These are phyloP conservation scores for Anas flavirostris DNA, from an alignment of 2,797 vertebrate genomes.

Conservation along the genomic window DNA sequence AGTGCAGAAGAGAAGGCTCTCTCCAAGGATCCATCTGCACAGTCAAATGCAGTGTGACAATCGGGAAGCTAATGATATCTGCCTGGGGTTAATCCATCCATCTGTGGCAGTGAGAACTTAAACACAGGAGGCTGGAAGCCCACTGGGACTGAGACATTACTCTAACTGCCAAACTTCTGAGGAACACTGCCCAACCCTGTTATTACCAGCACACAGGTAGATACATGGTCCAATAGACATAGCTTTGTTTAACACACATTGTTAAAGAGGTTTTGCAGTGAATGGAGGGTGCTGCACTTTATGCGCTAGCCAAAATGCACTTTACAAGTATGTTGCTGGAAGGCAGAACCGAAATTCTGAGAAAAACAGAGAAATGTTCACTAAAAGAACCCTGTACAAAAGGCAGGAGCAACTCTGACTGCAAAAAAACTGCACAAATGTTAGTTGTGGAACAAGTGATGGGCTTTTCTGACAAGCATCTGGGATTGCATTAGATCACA, in stretches of 20 bases:
- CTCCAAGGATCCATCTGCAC: neutral
- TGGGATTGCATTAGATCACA: neutral
- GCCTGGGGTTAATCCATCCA: neutral
- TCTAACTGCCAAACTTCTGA: neutral
- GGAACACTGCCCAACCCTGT: neutral
- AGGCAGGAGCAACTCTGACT: neutral
- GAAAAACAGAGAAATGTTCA: neutral
- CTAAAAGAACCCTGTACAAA: neutral
- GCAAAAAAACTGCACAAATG: neutral
- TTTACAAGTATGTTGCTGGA: neutral
- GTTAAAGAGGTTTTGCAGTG: neutral
- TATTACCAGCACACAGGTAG: rapidly evolving
- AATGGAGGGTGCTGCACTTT: neutral
- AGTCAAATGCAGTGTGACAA: neutral
- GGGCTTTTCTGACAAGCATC: neutral
- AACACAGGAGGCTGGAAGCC: neutral
- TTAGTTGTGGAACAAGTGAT: neutral
- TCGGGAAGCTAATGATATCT: neutral
- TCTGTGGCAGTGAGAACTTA: neutral
- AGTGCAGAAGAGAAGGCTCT: neutral
- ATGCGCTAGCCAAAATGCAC: neutral
- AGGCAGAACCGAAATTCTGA: neutral
- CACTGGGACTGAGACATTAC: neutral
- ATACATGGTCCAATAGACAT: neutral
- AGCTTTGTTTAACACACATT: neutral